Base-by-base conservation (phyloP, 2,888 invertebrate species). In the Protodeltote pygarga region DNA sequence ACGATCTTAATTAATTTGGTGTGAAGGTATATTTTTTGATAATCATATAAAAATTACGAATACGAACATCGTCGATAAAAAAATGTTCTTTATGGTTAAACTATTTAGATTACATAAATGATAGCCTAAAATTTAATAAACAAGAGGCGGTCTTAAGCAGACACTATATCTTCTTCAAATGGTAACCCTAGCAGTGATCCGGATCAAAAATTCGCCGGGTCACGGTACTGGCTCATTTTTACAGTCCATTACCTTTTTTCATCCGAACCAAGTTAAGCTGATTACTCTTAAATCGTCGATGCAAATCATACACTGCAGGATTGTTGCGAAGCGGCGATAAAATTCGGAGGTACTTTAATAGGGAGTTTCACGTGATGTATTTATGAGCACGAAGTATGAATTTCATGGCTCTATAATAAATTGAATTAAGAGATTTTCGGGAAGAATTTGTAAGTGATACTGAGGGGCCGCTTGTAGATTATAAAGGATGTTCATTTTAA, bases 171-270 rank as follows among this genome's bases (percentile, higher is more conserved):
- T n/a, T n/a, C n/a, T n/a, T n/a, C n/a, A n/a, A n/a, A n/a, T n/a
- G n/a, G n/a, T n/a, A n/a, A n/a, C 17, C 35, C 17, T 25, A 14
- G 10, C 25, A 15, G 25, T 17, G 5, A 16, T 11, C 29, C 21
- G 47, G 50, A 62, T 53, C 44, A 68, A 70, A 68, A 70, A 55
- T 62, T 54, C 46, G 54, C 21, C 58, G 35, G 52, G 42, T 44
- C 52, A 49, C 48, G 58, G 55, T 59, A 60, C 52, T 59, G 60
- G 48, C 70, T 59, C 69, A 54, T 71, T 77, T 77, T 83, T 80
- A 79, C 85, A 81, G 71, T 83, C 84, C 85, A 86, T 87, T 87
- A 83, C 81, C 73, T 77, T 80, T 85, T 85, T 85, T 81, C 77
- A 80, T 82, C 73, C 55, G 65, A 72, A 55, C 71, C 65, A 71